These are phyloP conservation scores for Fopius arisanus DNA, from an alignment of 1,140 invertebrate genomes.

Conservation along the genomic window DNA sequence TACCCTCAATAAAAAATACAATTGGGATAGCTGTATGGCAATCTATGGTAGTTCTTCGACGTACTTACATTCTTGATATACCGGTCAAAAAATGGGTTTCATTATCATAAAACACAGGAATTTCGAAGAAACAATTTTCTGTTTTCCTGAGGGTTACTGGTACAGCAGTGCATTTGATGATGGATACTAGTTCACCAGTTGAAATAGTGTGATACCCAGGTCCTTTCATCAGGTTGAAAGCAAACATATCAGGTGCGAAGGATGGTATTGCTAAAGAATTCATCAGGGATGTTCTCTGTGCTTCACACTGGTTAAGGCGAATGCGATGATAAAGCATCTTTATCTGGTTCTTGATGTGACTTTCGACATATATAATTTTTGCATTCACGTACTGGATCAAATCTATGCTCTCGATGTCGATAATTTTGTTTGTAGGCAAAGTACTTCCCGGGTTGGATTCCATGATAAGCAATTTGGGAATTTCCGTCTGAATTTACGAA, in stretches of 20 bases:
- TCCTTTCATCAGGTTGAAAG: conserved; percentile 31
- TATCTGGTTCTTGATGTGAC: conserved; percentile 21
- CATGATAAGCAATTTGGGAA: conserved; percentile 33
- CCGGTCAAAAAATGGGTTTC: conserved; percentile 9
- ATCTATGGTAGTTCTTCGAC: background rate
- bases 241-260: conserved; percentile 33
- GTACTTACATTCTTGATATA: conserved; percentile 12
- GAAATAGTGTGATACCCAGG: conserved; percentile 28
- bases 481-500: background rate
- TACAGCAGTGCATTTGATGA: conserved; percentile 29
- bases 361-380: conserved; percentile 38
- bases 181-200: conserved; percentile 29
- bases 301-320: conserved; percentile 28
- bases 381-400: conserved; percentile 36
- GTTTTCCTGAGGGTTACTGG: background rate
- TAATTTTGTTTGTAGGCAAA: background rate
- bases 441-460: conserved; percentile 4
- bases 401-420: conserved; percentile 31
- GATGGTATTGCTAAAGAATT: conserved; percentile 29
- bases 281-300: conserved; percentile 23
- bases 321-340: conserved; percentile 31
- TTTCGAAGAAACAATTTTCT: conserved; percentile 8
- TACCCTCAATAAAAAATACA: conserved; percentile 9
- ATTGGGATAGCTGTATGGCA: conserved; percentile 21
- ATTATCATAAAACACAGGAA: conserved; percentile 6